phyloP scores from a whole-genome alignment of 2,113 vertebrate species.

The Himantopus leucocephalus region DNA sequence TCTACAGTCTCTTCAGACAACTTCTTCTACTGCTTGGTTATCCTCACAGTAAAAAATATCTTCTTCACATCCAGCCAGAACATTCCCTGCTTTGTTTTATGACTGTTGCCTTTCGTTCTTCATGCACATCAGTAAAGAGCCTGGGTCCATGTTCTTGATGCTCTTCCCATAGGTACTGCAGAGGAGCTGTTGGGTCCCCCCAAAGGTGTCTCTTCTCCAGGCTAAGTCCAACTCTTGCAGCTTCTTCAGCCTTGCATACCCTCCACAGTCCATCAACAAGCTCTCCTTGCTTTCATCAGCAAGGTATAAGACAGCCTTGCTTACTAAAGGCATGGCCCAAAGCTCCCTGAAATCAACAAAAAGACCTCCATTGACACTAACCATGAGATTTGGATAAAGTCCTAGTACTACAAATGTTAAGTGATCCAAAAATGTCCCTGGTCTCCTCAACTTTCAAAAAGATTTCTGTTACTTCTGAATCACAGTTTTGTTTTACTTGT shows the following conservation, averaged over 20 bases:
- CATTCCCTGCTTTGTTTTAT: neutral
- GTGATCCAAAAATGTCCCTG: neutral
- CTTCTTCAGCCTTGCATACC: neutral
- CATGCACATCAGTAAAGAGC: neutral
- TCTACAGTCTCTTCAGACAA: neutral
- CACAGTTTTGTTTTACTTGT: neutral
- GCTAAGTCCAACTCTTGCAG: neutral
- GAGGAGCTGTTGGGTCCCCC: neutral
- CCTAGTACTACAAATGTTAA: neutral
- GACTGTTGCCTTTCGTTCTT: neutral
- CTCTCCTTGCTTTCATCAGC: neutral
- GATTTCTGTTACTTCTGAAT: neutral
- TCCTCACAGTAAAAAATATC: neutral
- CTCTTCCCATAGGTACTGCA: neutral
- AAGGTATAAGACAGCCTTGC: neutral
- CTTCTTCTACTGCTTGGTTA: neutral
- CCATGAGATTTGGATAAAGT: neutral
- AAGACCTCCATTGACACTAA: neutral
- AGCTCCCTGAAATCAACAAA: neutral
- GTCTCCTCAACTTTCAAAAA: neutral
- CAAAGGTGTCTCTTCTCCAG: neutral
- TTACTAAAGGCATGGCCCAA: neutral
- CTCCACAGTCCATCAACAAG: neutral
- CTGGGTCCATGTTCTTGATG: neutral
- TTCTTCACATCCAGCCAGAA: neutral